Base-by-base conservation (phyloP, 2,797 vertebrate species). In the Girardinus metallicus region DNA sequence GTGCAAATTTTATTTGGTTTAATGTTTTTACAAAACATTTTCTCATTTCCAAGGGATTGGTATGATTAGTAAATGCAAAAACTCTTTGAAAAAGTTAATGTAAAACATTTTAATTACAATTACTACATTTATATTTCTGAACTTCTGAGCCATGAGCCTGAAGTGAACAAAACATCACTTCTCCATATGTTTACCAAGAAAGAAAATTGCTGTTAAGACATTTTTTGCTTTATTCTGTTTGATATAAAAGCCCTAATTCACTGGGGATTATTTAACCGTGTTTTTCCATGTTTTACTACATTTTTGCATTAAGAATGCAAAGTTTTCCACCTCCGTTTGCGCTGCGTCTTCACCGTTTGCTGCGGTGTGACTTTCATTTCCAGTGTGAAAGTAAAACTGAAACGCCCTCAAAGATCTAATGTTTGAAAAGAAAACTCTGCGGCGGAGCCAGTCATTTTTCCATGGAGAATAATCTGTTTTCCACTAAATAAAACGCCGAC, bases 401-500 rank as follows among this genome's bases (percentile, higher is more conserved):
- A 78, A 39, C 44, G 72, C 80, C 76, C 13, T 68, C 7, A 5
- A 44, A 76, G 77, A 80, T 75, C 62, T 51, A 47, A 73, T 29
- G 15, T 7, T 79, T 57, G 1, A 74, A 78, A 78, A 84, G 89
- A 78, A 88, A 90, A 89, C 82, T 29, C 51, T 9, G 77, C 81
- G 15, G n/a, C 43, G 0, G 26, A 73, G 84, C 74, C 89, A 84
- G 87, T 49, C 51, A 36, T 3, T 82, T 49, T 74, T 83, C 85
- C 66, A 44, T 76, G 73, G 86, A 83, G 85, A 88, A 46, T 51
- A 7, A 5, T 34, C 16, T 83, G 84, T 89, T 87, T 83, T 79
- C 55, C 76, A 36, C 26, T 11, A 31, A n/a, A 82, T 66, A 47
- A 77, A 23, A 76, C 49, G 10, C 21, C 23, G 21, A 51, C 51